Evolutionary conservation across 2,113 vertebrate species (phyloP).

Genomic region (Oenanthe melanoleuca): DNA sequence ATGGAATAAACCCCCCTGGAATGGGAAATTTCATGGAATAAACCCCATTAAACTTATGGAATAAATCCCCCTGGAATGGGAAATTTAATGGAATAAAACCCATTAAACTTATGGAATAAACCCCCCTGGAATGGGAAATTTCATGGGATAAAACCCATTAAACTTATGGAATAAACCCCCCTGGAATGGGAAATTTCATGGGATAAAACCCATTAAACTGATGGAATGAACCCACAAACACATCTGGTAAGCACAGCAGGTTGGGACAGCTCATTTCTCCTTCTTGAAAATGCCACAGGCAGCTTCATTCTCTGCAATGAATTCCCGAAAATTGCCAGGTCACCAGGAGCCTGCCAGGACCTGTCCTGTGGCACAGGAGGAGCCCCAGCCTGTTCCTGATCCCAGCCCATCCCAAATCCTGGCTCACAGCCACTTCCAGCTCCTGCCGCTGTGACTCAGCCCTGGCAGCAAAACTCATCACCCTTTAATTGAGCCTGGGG

Average conservation of each 20-base stretch:
- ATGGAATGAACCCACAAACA: background rate
- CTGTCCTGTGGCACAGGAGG: background rate
- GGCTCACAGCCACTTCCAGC: background rate
- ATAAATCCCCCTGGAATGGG: background rate
- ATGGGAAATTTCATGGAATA: no score
- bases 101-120: background rate
- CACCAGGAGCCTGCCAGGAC: rapidly evolving
- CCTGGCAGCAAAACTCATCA: background rate
- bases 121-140: no score
- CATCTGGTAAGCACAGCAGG: background rate
- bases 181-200: background rate
- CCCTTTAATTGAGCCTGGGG: background rate
- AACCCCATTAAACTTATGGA: no score
- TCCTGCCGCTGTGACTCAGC: background rate
- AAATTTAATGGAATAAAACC: background rate
- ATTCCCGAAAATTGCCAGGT: background rate
- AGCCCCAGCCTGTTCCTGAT: background rate
- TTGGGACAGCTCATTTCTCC: background rate
- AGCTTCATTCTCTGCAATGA: background rate
- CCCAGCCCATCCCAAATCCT: background rate
- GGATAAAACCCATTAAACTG: background rate
- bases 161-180: background rate
- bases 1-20: no score
- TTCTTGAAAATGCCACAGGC: background rate
- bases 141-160: no score